Percentiles rank a stretch among this genome's conserved stretches.
These are phyloP conservation scores for Eulithis testata DNA, from an alignment of 2,888 invertebrate genomes.

Conservation along the genomic window DNA sequence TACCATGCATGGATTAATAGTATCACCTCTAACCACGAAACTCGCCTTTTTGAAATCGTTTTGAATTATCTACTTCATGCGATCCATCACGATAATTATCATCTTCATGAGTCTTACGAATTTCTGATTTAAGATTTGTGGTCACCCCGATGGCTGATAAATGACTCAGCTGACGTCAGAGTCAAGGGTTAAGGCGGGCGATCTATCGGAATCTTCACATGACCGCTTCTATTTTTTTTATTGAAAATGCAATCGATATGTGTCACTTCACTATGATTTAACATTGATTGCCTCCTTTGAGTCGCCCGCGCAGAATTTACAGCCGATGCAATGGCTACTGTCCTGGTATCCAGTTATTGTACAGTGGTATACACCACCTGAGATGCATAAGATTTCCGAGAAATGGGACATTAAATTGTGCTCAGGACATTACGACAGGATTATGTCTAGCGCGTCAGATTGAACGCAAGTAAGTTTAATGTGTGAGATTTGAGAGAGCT, in stretches of 20 bases:
- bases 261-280: constrained; percentile 75
- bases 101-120: constrained; percentile 25
- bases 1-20: constrained; percentile 39
- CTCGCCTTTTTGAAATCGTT: constrained; percentile 1
- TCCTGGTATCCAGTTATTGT: constrained; percentile 53
- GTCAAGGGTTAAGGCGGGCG: constrained; percentile 71
- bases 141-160: constrained; percentile 74
- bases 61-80: constrained; percentile 3
- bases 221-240: constrained; percentile 63
- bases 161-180: constrained; percentile 74
- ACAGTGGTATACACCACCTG: constrained; percentile 47
- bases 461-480: constrained; percentile 42
- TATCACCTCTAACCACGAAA: constrained; percentile 1
- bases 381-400: constrained; percentile 56
- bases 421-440: constrained; percentile 57
- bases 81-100: constrained; percentile 28
- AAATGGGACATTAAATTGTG: constrained; percentile 59
- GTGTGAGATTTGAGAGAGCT: constrained; percentile 27
- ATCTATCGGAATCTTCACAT: constrained; percentile 74
- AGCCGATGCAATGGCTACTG: constrained; percentile 68
- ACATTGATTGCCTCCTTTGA: constrained; percentile 77
- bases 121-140: constrained; percentile 50
- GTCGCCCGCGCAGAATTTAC: constrained; percentile 70
- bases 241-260: constrained; percentile 60
- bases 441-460: constrained; percentile 54